Base-by-base conservation (phyloP, 2,888 invertebrate species). In the Cheilosia pagana region DNA sequence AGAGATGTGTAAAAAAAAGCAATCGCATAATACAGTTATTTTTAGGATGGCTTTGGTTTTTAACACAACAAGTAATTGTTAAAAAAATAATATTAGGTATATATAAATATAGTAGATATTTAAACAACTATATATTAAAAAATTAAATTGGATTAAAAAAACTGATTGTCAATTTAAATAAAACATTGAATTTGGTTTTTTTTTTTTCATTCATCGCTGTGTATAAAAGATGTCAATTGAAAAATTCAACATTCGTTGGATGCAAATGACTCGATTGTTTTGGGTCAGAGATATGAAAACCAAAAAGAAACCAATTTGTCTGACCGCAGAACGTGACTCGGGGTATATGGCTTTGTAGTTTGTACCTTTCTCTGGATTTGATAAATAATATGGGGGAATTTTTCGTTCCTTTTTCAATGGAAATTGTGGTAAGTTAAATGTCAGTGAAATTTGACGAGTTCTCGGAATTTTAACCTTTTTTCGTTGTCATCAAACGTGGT, bases 141-240 rank as follows among this genome's bases (percentile, higher is more conserved):
- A 79, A 74, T 81, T 67, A 87, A 79, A 87, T 82, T 78, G 81
- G 62, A 87, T 79, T 78, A 83, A 86, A 87, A 87, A 86, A 87
- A 88, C 88, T 88, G 88, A 88, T 88, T 88, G 89, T 88, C 88
- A 89, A 88, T 89, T 88, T 88, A 83, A 88, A 87, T 68, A 87
- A 81, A 81, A 78, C 25, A 31, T 48, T 41, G 14, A 39, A 28
- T 10, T 39, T 55, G 25, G 5, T 6, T 25, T 71, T 48, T 41
- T 55, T 62, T 48, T 41, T 55, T 62, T 12, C n/a, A 23, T 14
- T 14, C 50, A 23, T 0, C 4, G 0, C n/a, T 12, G 5, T n/a
- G n/a, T n/a, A 5, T 41, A n/a, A 12, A 3, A 41, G 14, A 41
- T 3, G 41, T 41, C 14, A 41, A 14, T 41, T 41, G n/a, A 41